Evolutionary conservation across 2,113 vertebrate genomes (phyloP), one percentile per base, ranked within the genome.

Genomic region (Castor canadensis): DNA sequence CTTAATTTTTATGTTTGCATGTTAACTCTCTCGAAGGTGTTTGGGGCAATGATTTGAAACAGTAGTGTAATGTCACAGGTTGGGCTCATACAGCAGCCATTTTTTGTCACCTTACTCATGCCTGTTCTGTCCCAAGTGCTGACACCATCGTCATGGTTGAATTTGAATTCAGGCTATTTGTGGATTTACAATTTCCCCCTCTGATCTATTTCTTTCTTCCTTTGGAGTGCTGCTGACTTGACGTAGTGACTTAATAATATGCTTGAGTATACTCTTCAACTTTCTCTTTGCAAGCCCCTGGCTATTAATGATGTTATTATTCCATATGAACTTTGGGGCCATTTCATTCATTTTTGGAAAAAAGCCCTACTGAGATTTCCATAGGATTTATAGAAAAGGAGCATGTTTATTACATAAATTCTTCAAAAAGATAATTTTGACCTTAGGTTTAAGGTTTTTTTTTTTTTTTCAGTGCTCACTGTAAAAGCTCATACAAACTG

Each of bases 371-470:
- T 47, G 30, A 38, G 76, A 94, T 62, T 95, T 85, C 66, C 52
- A 76, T 43, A 91, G 32, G 8, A 85, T 66, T 84, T 88, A 62
- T 43, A 76, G 28, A 86, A 77, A 81, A 94, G 40, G 6, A 82
- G 5, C 12, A 80, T 69, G 94, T 96, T 80, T 93, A 94, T 84
- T 80, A 58, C 32, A 84, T 38, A 81, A 49, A 93, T 93, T 90
- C 91, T 96, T 96, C 72, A 91, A 54, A 20, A 94, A 85, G 58
- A 77, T 96, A 95, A 94, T 91, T 91, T 93, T 93, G 54, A 97
- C 77, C 73, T 85, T 73, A 93, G 67, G 69, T 94, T 85, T 93
- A 67, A 66, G 86, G 20, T 77, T 92, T 76, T 80, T 67, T 52
- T 92, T 85, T 84, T 22, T 49, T 93, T 83, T 89, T 49, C 90